Conservation (phyloP, 2,888 invertebrate species). For the Rutpela maculata region DNA sequence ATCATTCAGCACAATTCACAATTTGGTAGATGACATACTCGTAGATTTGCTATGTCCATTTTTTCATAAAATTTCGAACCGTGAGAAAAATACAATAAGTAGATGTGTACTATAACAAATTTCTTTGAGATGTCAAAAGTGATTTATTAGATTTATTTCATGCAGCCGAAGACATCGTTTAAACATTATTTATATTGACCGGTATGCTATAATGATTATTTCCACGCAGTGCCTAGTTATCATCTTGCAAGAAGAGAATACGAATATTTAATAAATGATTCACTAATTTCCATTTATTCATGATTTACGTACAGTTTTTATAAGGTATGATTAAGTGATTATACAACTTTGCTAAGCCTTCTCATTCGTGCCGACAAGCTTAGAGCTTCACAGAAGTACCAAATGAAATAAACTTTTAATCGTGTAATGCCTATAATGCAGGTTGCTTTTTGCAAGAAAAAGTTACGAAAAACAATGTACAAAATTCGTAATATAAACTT, state of each 20-base stretch:
- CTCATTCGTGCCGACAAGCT: not conserved
- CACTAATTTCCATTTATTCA: not conserved
- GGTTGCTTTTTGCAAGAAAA: no score
- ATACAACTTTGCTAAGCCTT: not conserved
- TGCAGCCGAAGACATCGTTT: not conserved
- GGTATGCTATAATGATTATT: not conserved
- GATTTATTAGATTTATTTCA: slow-evolving; percentile 7
- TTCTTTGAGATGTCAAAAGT: slow-evolving; percentile 4
- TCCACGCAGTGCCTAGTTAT: not conserved
- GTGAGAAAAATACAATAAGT: not conserved
- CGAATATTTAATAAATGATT: not conserved
- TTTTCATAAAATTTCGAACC: not conserved
- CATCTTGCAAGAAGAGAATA: not conserved
- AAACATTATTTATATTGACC: not conserved
- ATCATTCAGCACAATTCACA: no score
- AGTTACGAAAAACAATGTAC: no score
- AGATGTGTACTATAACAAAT: not conserved
- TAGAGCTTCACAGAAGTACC: not conserved
- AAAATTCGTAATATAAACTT: no score
- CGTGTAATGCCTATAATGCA: no score
- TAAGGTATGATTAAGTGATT: not conserved
- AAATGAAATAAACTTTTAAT: no score
- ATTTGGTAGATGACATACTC: not conserved
- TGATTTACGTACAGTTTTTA: not conserved
- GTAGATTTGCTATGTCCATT: not conserved